Evolutionary conservation across 2,113 vertebrate species (phyloP).

Genomic region (Gymnorhina tibicen): DNA sequence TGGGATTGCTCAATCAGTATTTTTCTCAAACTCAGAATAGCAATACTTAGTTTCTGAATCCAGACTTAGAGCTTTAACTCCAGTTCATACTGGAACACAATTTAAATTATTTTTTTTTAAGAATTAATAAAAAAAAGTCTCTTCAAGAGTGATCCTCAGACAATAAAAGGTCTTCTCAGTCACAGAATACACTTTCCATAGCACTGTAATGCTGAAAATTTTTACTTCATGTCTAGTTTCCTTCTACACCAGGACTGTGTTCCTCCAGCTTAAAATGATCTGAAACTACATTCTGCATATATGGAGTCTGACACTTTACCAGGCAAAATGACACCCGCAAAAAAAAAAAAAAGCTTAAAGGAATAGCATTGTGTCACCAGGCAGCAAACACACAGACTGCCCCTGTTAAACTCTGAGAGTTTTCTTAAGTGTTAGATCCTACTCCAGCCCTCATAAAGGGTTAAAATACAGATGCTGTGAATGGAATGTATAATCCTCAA

Average conservation of each 20-base stretch:
- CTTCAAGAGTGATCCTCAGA: neutral
- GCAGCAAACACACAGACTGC: neutral
- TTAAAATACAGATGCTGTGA: constrained; percentile 80
- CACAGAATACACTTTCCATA: neutral
- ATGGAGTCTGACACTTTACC: neutral
- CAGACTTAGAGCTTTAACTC: neutral
- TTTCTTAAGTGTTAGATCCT: constrained; percentile 1
- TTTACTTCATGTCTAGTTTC: neutral
- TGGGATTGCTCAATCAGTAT: neutral
- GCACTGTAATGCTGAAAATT: neutral
- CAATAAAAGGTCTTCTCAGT: neutral
- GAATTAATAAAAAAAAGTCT: neutral
- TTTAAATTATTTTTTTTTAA: neutral
- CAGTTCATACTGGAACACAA: neutral
- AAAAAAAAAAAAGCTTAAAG: neutral
- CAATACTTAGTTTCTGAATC: neutral
- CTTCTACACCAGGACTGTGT: neutral
- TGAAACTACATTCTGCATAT: neutral
- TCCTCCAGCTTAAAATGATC: neutral
- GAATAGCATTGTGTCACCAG: neutral
- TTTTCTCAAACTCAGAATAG: neutral
- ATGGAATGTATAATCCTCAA: constrained; percentile 78
- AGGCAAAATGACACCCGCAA: neutral
- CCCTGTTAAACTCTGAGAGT: neutral
- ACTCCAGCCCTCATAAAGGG: constrained; percentile 59